Evolutionary conservation across 2,797 vertebrate genomes (phyloP).

Genomic region (Melanotaenia boesemani): DNA sequence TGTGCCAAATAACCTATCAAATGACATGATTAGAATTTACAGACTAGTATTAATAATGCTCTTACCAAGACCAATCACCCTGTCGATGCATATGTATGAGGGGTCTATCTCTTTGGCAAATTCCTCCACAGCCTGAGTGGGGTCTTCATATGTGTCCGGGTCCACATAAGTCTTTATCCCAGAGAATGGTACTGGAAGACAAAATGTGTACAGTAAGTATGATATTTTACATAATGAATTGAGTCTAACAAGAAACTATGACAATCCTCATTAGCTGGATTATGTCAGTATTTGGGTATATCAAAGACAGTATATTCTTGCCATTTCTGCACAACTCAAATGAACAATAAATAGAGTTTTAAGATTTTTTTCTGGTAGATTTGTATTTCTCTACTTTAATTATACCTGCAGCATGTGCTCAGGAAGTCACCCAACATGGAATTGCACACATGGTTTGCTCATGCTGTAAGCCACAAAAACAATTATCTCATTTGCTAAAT

Average conservation of each 20-base stretch:
- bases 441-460: not conserved
- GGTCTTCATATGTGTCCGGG: constrained; percentile 97
- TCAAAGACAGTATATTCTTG: not conserved
- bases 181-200: constrained; percentile 88
- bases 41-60: constrained; percentile 5
- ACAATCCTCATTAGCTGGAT: not conserved
- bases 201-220: constrained; percentile 57
- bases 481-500: constrained; percentile 2
- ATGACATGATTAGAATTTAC: not conserved
- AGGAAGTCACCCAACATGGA: not conserved
- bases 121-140: constrained; percentile 94
- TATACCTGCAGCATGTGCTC: not conserved
- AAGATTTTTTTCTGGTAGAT: not conserved
- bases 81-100: constrained; percentile 95
- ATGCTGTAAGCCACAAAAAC: not conserved
- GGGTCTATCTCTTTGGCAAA: constrained; percentile 98
- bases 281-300: not conserved
- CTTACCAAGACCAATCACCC: constrained; percentile 96
- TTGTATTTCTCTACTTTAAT: not conserved
- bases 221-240: not conserved
- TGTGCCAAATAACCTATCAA: not conserved
- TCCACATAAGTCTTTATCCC: constrained; percentile 97
- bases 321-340: not conserved
- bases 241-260: not conserved
- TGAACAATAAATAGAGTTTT: not conserved